Evolutionary conservation across 2,113 vertebrate species (phyloP), one percentile per base, ranked within the genome.

Genomic region (Pollachius pollachius): DNA sequence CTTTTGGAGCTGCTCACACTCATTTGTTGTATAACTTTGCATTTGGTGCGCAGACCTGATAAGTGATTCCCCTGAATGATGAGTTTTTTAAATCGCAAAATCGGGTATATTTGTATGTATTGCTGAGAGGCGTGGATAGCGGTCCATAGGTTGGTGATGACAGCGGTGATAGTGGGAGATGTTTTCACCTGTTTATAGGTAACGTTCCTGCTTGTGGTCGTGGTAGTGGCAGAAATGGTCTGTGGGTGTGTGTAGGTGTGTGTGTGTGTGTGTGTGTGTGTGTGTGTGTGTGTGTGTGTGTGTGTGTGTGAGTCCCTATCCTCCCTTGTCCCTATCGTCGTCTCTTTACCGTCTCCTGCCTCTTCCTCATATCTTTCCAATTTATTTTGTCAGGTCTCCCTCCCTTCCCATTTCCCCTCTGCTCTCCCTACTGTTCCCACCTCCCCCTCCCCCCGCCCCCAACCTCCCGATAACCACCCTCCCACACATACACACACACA

Each of bases 281-380:
- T 60, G 58, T 60, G 58, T 21, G 2, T 60, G 58, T 60, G 58
- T 19, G 5, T 19, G 58, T 60, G 58, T 60, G 18, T 60, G 58
- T 60, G 58, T 60, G 58, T 11, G 58, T 60, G 58, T 60, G 58
- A 18, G 19, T 19, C 5, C 72, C 34, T 72, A 17, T 52, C 72
- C 52, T 57, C 65, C 65, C 70, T 52, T 70, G 65, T 58, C 61
- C 25, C 21, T 70, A 71, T 76, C 37, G 25, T 61, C 30, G 66
- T 52, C 25, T 64, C 37, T 41, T 11, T 41, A 1, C 37, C 37
- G 4, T 27, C 27, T 41, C 37, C 2, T 41, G 37, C 37, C 37
- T 41, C 37, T 71, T 85, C 70, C 73, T 81, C 70, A 75, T 76
- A 84, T 84, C 82, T 85, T 83, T 81, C 73, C 78, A 84, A 84